These are phyloP conservation scores for Rhyacophila evoluta DNA, from an alignment of 2,888 invertebrate species.

Conservation along the genomic window DNA sequence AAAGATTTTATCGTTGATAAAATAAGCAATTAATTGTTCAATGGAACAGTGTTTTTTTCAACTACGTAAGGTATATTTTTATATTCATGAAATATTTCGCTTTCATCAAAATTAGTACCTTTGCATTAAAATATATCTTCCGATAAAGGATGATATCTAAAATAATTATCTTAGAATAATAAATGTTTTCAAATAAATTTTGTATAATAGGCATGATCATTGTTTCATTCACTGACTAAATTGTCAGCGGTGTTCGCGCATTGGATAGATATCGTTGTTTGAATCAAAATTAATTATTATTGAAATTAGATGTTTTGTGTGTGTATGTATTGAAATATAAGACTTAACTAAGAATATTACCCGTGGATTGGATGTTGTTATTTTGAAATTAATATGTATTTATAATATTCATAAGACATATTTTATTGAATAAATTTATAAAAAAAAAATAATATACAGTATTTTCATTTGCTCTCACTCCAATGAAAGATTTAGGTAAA, in stretches of 20 bases:
- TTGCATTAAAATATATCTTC: too few relatives aligned
- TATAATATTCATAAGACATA: constrained; percentile 22
- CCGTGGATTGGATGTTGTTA: constrained; percentile 22
- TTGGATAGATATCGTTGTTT: neutral
- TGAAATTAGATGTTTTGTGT: constrained; percentile 5
- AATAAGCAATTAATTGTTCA: too few relatives aligned
- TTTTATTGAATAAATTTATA: constrained; percentile 24
- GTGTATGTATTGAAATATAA: neutral
- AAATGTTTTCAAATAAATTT: too few relatives aligned
- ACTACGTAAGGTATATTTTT: too few relatives aligned
- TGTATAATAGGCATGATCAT: neutral
- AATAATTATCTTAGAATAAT: too few relatives aligned
- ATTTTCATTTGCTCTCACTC: neutral
- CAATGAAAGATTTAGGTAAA: neutral
- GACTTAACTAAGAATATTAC: constrained; percentile 13
- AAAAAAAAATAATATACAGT: neutral
- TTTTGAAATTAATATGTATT: constrained; percentile 21
- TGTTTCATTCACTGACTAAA: too few relatives aligned
- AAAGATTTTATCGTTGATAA: too few relatives aligned
- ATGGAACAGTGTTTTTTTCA: too few relatives aligned
- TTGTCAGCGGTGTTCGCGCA: too few relatives aligned
- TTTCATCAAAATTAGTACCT: too few relatives aligned
- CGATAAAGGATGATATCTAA: too few relatives aligned
- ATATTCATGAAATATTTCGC: too few relatives aligned
- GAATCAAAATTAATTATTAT: neutral